A percentile compares a stretch with the other conserved stretches of the same genome.
phyloP scores from a whole-genome alignment of 2,888 invertebrate genomes.

The Diplolepis rosae region DNA sequence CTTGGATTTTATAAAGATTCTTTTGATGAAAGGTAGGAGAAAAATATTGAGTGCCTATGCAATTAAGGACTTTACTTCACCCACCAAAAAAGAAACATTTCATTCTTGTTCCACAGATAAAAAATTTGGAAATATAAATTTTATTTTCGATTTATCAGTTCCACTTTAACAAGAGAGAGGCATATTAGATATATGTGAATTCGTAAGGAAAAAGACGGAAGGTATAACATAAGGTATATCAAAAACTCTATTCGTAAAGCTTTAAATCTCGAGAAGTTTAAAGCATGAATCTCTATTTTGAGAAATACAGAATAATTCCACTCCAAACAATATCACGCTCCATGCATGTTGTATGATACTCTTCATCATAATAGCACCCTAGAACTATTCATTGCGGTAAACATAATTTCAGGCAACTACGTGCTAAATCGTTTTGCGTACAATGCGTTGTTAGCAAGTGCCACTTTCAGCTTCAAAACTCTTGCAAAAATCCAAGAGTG shows the following conservation, averaged over 20 bases:
- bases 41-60: not conserved
- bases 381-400: not conserved
- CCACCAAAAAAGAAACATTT: not conserved
- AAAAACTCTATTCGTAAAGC: not conserved
- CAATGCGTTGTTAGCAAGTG: not conserved
- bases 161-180: not conserved
- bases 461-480: not conserved
- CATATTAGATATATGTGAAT: not conserved
- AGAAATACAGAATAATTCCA: not conserved
- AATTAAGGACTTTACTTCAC: not conserved
- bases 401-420: not conserved
- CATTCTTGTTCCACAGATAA: not conserved
- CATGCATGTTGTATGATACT: not conserved
- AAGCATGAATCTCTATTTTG: too few species aligned
- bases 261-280: not conserved
- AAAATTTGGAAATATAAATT: not conserved
- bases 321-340: not conserved
- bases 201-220: not conserved
- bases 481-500: not conserved
- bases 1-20: not conserved
- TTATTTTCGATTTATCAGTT: not conserved
- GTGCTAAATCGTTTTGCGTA: too few species aligned
- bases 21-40: not conserved
- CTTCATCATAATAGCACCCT: not conserved
- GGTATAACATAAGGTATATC: too few species aligned